Evolutionary conservation across 2,888 invertebrate species (phyloP).

Genomic region (Anorthoa munda): DNA sequence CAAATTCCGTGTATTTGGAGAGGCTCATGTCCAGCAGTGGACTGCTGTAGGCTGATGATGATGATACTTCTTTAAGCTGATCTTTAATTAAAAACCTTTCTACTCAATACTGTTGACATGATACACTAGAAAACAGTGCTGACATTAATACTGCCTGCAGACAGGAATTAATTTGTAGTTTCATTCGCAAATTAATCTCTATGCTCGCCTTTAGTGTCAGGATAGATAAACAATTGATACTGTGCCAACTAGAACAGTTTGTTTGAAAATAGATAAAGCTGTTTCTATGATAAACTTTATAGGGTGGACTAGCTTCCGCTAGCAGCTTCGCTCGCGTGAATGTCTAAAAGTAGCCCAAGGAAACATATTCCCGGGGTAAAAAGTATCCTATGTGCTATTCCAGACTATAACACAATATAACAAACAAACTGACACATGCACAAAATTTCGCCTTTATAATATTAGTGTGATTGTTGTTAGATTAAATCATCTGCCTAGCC

Average conservation of each 20-base stretch:
- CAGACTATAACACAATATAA: no score
- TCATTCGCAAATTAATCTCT: constrained; percentile 46
- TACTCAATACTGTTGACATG: background rate
- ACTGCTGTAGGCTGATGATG: no score
- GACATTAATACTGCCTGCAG: constrained; percentile 21
- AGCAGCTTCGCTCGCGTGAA: no score
- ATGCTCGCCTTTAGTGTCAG: constrained; percentile 52
- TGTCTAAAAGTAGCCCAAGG: no score
- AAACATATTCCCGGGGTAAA: no score
- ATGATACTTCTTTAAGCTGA: background rate
- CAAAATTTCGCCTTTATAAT: no score
- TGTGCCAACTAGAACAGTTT: constrained; percentile 60
- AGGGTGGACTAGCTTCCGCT: background rate
- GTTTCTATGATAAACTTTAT: constrained; percentile 11
- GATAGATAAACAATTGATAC: constrained; percentile 63
- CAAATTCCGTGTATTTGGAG: no score
- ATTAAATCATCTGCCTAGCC: no score
- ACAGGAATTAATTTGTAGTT: constrained; percentile 34
- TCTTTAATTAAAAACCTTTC: background rate
- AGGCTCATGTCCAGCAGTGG: no score
- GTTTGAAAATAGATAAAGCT: constrained; percentile 51
- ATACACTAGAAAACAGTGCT: background rate
- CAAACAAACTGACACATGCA: no score
- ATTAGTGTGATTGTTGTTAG: no score
- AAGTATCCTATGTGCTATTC: no score